These are phyloP conservation scores for Zapus hudsonius DNA, from an alignment of 2,113 vertebrate genomes.

Conservation along the genomic window DNA sequence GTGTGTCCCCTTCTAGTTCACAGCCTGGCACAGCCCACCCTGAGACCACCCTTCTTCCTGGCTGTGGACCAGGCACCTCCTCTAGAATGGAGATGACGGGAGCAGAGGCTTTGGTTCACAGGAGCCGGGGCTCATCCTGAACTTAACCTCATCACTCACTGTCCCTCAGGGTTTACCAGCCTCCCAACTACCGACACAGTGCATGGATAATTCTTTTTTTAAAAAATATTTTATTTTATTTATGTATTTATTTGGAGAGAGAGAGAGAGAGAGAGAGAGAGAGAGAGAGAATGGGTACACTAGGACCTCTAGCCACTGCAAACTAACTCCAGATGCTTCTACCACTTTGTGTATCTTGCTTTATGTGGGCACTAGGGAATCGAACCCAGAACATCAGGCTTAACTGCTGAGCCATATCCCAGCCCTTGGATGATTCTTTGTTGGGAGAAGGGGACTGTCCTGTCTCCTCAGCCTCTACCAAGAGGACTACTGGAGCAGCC, in stretches of 20 bases:
- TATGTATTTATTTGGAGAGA: no score
- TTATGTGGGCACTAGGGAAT: no score
- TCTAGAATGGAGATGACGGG: not conserved
- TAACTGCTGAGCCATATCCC: no score
- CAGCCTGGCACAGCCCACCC: not conserved
- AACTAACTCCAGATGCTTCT: no score
- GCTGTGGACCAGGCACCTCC: not conserved
- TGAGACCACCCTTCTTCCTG: not conserved
- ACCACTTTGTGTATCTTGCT: no score
- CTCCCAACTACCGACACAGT: rapidly evolving
- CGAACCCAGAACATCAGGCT: no score
- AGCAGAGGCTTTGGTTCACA: not conserved
- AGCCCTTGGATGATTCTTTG: no score
- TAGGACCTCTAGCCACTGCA: no score
- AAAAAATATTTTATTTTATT: no score
- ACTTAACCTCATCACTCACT: not conserved
- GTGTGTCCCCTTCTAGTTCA: no score
- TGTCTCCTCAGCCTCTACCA: not conserved
- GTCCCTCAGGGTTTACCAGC: not conserved
- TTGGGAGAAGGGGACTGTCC: rapidly evolving
- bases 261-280: no score
- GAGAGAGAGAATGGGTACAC: no score
- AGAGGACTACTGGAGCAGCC: not conserved
- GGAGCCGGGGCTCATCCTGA: not conserved
- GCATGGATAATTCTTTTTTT: not conserved